Base-by-base conservation (phyloP, 64 coral and sea anemone genomes). In the Orbicella faveolata region DNA sequence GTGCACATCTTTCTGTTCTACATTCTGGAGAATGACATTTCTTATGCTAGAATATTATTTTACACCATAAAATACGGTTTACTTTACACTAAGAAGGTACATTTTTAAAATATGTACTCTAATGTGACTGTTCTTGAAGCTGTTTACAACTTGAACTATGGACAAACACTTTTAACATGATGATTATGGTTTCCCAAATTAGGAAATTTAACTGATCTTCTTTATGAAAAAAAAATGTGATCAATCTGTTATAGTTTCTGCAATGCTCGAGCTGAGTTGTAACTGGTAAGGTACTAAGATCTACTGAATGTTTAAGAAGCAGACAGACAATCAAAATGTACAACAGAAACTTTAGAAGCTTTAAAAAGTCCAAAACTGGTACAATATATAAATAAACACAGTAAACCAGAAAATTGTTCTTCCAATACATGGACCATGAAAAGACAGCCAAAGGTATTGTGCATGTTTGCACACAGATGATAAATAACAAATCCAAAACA, bases 211-310 rank as follows among this genome's bases (percentile, higher is more conserved):
- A 15, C 34, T 66, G 26, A 64, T 36, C 20, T 23, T 25, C 13
- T 85, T 6, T 19, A 1, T 68, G 33, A 72, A 36, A 72, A 21
- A 30, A 23, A 72, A 72, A 70, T 15, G 23, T 37, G 65, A 15
- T 61, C 63, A 64, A 63, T 82, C 79, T 63, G 79, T 64, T 69
- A 85, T 33, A 73, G 11, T 66, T 68, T 84, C 54, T 81, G 34
- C 37, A 63, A 61, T 4, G 16, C 34, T 81, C 4, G 59, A 63
- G 14, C 4, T 52, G 9, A 34, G 20, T 85, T 23, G 52, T 53
- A 52, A 70, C 1, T 35, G 52, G 70, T 0, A n/a, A 73, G 19
- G 13, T 19, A 64, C 15, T 35, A 4, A 81, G 55, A 20, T 23
- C 1, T 59, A 81, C 53, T 35, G 15, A 34, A 14, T 74, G 72